phyloP scores from a whole-genome alignment of 92 coral and sea anemone genomes.

The Actinernus sp. region DNA sequence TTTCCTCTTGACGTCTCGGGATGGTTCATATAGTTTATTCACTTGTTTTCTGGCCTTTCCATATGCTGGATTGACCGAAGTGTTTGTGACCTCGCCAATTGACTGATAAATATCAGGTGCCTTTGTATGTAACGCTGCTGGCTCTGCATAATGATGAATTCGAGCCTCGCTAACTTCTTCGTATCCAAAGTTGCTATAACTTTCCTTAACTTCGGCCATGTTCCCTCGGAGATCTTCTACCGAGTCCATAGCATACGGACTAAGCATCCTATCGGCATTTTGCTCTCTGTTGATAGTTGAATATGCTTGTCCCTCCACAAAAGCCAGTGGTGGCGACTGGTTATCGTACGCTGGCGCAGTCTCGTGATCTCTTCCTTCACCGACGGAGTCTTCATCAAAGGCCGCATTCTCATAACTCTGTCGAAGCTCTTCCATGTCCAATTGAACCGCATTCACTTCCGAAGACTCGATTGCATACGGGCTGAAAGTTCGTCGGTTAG shows the following conservation, averaged over 20 bases:
- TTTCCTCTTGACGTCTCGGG: conserved; percentile 1
- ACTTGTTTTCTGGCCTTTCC: conserved; percentile 13
- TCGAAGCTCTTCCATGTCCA: conserved; percentile 1
- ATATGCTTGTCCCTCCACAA: not conserved
- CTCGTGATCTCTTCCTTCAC: no score
- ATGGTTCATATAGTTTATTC: conserved; percentile 35
- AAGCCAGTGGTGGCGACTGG: not conserved
- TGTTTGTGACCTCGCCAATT: conserved; percentile 2
- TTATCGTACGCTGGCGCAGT: not conserved
- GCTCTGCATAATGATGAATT: not conserved
- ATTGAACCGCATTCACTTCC: not conserved
- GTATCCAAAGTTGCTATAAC: conserved; percentile 11
- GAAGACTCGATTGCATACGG: conserved; percentile 8
- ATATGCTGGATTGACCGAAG: not conserved
- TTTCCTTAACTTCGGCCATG: not conserved
- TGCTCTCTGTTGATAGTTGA: conserved; percentile 2
- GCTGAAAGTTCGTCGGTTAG: no score
- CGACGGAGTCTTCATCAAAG: not conserved
- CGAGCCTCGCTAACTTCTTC: conserved; percentile 5
- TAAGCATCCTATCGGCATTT: conserved; percentile 4
- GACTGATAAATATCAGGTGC: conserved; percentile 20
- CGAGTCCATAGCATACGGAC: conserved; percentile 28
- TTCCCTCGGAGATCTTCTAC: no score
- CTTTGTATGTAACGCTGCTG: not conserved
- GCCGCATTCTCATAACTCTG: not conserved